phyloP scores from a whole-genome alignment of 2,113 vertebrate species.

The Gallinago undulata region DNA sequence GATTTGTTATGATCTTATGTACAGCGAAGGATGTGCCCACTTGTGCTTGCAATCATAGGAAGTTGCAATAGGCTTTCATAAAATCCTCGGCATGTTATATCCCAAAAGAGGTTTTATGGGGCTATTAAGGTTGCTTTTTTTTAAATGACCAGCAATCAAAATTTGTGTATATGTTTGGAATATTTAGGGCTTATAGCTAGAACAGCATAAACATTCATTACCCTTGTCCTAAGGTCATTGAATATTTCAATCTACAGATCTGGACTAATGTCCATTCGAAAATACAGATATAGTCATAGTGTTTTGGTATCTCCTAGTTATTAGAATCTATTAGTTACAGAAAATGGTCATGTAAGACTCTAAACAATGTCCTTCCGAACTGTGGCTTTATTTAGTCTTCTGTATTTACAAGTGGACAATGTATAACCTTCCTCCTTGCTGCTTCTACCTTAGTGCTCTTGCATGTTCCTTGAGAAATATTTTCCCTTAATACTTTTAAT shows the following conservation, averaged over 20 bases:
- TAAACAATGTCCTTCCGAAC: not conserved
- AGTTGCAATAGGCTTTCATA: not conserved
- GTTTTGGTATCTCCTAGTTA: not conserved
- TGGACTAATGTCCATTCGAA: not conserved
- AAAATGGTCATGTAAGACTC: not conserved
- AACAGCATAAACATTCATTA: not conserved
- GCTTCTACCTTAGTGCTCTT: not conserved
- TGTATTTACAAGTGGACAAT: not conserved
- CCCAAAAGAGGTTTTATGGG: not conserved
- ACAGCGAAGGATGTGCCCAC: not conserved
- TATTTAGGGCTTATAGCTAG: fast-evolving
- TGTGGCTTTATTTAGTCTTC: not conserved
- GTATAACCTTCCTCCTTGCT: not conserved
- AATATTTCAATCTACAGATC: not conserved
- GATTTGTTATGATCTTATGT: not conserved
- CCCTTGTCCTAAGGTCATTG: not conserved
- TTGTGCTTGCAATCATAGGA: not conserved
- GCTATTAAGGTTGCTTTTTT: not conserved
- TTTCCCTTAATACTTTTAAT: not conserved
- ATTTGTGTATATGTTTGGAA: not conserved
- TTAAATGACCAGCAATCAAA: not conserved
- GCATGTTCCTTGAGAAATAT: not conserved
- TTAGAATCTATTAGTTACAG: not conserved
- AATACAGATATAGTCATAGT: not conserved
- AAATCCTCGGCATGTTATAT: not conserved